phyloP scores from a whole-genome alignment of 1,140 invertebrate species.

The Helicoverpa armigera region DNA sequence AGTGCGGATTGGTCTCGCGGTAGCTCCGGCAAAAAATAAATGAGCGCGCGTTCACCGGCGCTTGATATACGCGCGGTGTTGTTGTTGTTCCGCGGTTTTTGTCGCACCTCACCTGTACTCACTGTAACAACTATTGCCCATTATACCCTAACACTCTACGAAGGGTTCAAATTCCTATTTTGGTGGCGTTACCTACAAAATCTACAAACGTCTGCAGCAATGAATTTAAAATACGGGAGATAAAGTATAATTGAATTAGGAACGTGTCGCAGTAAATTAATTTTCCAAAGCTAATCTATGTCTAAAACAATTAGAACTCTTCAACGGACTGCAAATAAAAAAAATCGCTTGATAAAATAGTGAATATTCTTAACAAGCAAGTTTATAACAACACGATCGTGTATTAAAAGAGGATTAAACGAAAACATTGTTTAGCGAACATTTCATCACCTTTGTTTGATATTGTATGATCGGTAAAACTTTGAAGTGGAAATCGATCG shows the following conservation, averaged over 20 bases:
- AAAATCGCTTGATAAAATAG: background rate
- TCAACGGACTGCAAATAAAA: background rate
- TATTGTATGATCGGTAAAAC: background rate
- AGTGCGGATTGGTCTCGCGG: background rate
- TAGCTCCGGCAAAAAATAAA: slow-evolving; percentile 49
- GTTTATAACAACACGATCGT: too few species aligned
- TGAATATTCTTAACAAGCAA: too few species aligned
- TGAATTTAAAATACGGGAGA: background rate
- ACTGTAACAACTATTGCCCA: background rate
- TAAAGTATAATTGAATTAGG: background rate
- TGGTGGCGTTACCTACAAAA: too few species aligned
- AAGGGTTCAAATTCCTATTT: too few species aligned
- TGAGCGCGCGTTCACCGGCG: slow-evolving; percentile 11
- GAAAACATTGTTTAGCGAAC: too few species aligned
- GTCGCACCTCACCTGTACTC: slow-evolving; percentile 19
- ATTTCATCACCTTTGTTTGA: too few species aligned
- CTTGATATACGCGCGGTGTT: slow-evolving; percentile 47
- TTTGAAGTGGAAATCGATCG: slow-evolving; percentile 27
- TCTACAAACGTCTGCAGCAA: background rate
- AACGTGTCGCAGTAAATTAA: background rate
- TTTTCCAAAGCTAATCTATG: background rate
- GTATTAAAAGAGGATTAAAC: too few species aligned
- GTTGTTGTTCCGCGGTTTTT: slow-evolving; percentile 30
- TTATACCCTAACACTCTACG: background rate
- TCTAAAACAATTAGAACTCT: background rate